A percentile compares a stretch with the other conserved stretches of the same genome.
phyloP scores from a whole-genome alignment of 2,113 vertebrate species.

The Odocoileus hemionus region DNA sequence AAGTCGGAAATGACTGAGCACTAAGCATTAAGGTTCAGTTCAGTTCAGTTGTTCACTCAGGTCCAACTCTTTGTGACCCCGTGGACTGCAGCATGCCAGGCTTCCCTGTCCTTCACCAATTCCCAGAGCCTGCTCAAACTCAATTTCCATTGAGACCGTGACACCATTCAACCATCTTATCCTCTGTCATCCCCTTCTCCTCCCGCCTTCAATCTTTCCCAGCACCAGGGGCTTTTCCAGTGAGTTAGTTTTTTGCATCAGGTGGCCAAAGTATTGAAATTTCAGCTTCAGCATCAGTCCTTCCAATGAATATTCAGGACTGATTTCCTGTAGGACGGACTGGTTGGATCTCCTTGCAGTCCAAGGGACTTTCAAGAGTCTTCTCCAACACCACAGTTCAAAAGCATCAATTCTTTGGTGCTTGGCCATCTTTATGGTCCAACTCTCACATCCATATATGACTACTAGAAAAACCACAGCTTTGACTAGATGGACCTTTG shows the following conservation, averaged over 20 bases:
- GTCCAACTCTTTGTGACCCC: no score
- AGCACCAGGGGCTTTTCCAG: background rate
- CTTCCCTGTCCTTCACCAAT: no score
- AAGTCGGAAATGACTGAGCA: background rate
- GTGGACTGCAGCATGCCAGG: no score
- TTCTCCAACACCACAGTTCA: background rate
- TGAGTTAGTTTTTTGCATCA: background rate
- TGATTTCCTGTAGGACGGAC: background rate
- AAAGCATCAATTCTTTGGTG: background rate
- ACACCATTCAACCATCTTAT: background rate
- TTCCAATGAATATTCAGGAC: background rate
- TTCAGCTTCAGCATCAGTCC: background rate
- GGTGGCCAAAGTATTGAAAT: background rate
- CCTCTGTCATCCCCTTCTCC: background rate
- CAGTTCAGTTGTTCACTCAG: background rate
- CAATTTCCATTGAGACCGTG: background rate
- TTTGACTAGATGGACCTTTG: background rate
- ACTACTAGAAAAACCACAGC: background rate
- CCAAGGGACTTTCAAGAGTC: background rate
- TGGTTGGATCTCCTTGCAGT: background rate
- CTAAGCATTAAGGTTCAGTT: background rate
- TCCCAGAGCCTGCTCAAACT: background rate
- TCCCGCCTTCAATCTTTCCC: background rate
- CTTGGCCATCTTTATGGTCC: background rate
- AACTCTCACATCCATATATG: background rate